A percentile compares a stretch with the other conserved stretches of the same genome.
These are phyloP conservation scores for Stichodactyla helianthus DNA, from an alignment of 64 coral and sea anemone genomes.

Conservation along the genomic window DNA sequence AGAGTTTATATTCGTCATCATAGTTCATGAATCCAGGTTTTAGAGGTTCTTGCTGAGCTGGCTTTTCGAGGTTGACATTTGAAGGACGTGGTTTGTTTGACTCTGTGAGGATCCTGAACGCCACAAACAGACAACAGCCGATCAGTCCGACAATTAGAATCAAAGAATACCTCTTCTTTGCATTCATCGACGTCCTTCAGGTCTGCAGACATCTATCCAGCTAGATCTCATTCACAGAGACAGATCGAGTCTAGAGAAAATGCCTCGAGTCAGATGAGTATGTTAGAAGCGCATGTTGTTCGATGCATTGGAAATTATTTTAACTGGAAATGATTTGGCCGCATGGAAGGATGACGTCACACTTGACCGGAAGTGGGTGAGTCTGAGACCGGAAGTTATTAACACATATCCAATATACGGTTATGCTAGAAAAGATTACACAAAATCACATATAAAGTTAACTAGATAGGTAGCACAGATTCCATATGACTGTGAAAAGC, in stretches of 20 bases:
- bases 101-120: slow-evolving; percentile 61
- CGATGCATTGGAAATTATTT: not conserved
- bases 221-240: slow-evolving; percentile 28
- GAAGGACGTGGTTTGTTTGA: slow-evolving; percentile 18
- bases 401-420: not conserved
- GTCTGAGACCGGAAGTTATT: slow-evolving; percentile 1
- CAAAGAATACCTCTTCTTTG: slow-evolving; percentile 98
- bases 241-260: not conserved
- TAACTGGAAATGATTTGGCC: not conserved
- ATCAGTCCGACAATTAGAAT: slow-evolving; percentile 74
- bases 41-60: not conserved
- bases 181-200: slow-evolving; percentile 80
- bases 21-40: slow-evolving; percentile 47
- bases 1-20: slow-evolving; percentile 69
- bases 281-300: not conserved
- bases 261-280: not conserved
- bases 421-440: not conserved
- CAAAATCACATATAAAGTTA: not conserved
- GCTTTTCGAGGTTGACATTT: slow-evolving; percentile 12
- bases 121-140: slow-evolving; percentile 68
- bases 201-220: slow-evolving; percentile 49
- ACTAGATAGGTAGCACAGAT: not conserved
- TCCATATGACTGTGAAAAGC: too few species aligned
- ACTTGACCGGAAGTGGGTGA: not conserved
- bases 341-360: slow-evolving; percentile 1